phyloP scores from a whole-genome alignment of 2,113 vertebrate species.

The Sphaerodactylus townsendi region DNA sequence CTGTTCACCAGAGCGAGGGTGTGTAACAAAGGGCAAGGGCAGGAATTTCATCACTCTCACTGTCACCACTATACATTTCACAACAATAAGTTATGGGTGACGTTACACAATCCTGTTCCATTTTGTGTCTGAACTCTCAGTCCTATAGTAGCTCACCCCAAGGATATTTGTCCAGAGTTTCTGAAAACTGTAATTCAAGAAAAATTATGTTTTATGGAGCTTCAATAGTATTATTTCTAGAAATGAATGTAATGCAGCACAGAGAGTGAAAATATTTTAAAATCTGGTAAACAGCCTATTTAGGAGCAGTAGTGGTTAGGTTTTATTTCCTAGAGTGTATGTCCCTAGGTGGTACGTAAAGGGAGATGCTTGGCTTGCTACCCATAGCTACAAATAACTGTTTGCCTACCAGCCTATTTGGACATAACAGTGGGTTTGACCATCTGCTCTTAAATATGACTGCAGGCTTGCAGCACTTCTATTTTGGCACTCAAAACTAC shows the following conservation, averaged over 20 bases:
- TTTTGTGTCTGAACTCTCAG: too few relatives aligned
- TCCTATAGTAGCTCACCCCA: too few relatives aligned
- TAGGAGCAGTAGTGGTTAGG: constrained; percentile 40
- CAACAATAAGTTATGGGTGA: too few relatives aligned
- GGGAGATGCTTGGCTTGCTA: constrained; percentile 66
- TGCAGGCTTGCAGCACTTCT: constrained; percentile 51
- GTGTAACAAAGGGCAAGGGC: too few relatives aligned
- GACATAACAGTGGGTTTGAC: constrained; percentile 73
- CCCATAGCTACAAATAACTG: constrained; percentile 65
- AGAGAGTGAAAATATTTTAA: constrained; percentile 34
- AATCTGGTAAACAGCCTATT: constrained; percentile 44
- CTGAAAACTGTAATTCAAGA: too few relatives aligned
- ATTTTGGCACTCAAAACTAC: constrained; percentile 67
- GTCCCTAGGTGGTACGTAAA: constrained; percentile 66
- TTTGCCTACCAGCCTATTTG: constrained; percentile 72
- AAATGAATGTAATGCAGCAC: constrained; percentile 44
- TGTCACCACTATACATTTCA: too few relatives aligned
- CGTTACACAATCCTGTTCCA: too few relatives aligned
- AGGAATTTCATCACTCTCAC: too few relatives aligned
- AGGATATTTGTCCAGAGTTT: too few relatives aligned
- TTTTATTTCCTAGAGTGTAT: constrained; percentile 62
- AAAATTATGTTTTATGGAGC: not conserved
- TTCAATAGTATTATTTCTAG: constrained; percentile 32
- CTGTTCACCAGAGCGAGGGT: too few relatives aligned
- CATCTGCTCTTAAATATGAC: constrained; percentile 77